Evolutionary conservation across 2,888 invertebrate species (phyloP).

Genomic region (Liodrosophila aerea): DNA sequence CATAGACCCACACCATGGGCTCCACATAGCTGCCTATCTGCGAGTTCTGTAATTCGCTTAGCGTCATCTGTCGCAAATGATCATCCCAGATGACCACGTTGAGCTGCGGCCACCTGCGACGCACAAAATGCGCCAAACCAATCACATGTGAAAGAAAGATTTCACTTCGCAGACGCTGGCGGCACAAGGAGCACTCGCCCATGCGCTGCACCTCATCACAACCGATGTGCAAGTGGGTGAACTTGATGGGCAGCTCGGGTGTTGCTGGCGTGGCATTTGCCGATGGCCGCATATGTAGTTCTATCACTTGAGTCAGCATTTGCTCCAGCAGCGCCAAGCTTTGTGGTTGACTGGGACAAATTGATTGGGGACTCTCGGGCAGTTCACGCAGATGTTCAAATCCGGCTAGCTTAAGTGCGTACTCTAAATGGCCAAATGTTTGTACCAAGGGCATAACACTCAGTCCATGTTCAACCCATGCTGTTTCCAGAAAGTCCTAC

Average conservation of each 20-base stretch:
- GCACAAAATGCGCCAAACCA: conserved; percentile 85
- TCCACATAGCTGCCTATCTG: conserved; percentile 87
- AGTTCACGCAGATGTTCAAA: conserved; percentile 87
- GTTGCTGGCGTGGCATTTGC: conserved; percentile 41
- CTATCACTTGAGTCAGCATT: conserved; percentile 87
- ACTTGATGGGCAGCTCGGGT: conserved; percentile 61
- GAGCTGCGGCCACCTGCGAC: conserved; percentile 84
- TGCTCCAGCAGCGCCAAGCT: conserved; percentile 86
- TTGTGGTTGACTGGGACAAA: conserved; percentile 87
- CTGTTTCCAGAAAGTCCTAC: conserved; percentile 84
- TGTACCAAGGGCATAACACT: conserved; percentile 89
- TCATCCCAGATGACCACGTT: conserved; percentile 91
- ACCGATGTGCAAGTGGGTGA: conserved; percentile 87
- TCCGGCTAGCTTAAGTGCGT: conserved; percentile 86
- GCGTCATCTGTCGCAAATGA: conserved; percentile 87
- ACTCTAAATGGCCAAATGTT: conserved; percentile 90
- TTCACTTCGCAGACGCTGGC: conserved; percentile 82
- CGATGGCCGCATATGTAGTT: conserved; percentile 76
- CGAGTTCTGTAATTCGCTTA: conserved; percentile 85
- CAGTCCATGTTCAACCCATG: conserved; percentile 84
- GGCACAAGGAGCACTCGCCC: conserved; percentile 86
- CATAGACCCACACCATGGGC: conserved; percentile 92
- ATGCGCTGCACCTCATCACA: conserved; percentile 89
- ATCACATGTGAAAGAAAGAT: conserved; percentile 86
- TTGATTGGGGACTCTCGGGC: conserved; percentile 86